Evolutionary conservation across 2,113 vertebrate genomes (phyloP).

Genomic region (Hipposideros armiger): DNA sequence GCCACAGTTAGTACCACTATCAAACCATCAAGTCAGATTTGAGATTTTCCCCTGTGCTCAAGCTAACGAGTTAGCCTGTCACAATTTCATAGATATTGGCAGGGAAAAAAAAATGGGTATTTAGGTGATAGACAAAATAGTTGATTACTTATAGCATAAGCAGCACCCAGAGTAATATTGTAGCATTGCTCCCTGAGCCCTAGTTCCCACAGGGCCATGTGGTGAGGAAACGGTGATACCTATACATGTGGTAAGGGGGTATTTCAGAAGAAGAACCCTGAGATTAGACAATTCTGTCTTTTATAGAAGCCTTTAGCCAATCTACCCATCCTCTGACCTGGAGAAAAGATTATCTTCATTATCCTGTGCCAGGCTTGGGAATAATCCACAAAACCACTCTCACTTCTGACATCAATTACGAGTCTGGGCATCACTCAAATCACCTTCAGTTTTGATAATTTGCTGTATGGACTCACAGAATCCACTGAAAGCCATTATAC

Average conservation of each 20-base stretch:
- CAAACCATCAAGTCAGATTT: not conserved
- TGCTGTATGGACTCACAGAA: not conserved
- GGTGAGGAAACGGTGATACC: not conserved
- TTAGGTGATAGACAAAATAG: not conserved
- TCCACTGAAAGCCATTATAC: not conserved
- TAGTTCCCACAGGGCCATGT: rapidly evolving
- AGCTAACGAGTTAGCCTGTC: not conserved
- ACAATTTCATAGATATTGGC: not conserved
- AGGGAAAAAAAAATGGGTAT: not conserved
- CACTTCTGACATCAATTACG: not conserved
- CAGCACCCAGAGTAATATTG: not conserved
- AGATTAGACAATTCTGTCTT: not conserved
- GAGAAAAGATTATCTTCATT: not conserved
- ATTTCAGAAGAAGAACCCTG: not conserved
- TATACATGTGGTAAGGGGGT: not conserved
- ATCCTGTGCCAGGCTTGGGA: not conserved
- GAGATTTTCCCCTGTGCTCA: not conserved
- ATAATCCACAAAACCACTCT: not conserved
- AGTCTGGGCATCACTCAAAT: not conserved
- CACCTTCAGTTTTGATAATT: not conserved
- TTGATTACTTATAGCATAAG: not conserved
- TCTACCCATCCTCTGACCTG: not conserved
- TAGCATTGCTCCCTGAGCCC: not conserved
- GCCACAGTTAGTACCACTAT: not conserved
- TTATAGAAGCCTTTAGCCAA: not conserved